Base-by-base conservation (phyloP, 2,113 vertebrate genomes). In the Pseudolaguvia tuberculata region DNA sequence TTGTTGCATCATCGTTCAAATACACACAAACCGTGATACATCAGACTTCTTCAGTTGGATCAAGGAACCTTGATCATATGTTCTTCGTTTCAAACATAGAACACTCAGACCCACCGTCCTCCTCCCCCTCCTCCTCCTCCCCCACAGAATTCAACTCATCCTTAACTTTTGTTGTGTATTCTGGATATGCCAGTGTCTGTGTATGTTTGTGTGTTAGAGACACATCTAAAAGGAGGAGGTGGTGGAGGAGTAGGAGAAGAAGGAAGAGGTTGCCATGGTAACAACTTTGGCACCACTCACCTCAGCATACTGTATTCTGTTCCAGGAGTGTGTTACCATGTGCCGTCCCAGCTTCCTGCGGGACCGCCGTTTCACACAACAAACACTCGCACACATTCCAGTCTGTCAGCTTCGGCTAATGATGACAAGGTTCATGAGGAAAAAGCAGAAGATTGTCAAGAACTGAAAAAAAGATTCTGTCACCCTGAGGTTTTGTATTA, bases 221-320 rank as follows among this genome's bases (percentile, higher is more conserved):
- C 4, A 52, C 45, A 18, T 50, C 29, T 59, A 67, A 53, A 15
- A 62, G 23, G 55, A 35, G 29, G 57, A 35, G 35, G 61, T 47
- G 39, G 13, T 25, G 62, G 62, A 18, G 45, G 63, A 27, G 42
- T 42, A 27, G 63, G 78, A 14, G 62, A 42, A 18, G 45, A 45
- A 27, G 42, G 63, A 27, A 45, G 78, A 14, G 51, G 90, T 92
- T 92, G 79, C 89, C 85, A 88, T 86, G 87, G 88, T 84, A 90
- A 90, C 85, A 53, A 51, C 50, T 76, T 70, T 78, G 78, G 75
- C 76, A 76, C 76, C 45, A 53, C 72, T 57, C 50, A 74, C 75
- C 55, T 51, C 62, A 66, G 77, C 72, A 77, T 75, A 75, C 76
- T 42, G 72, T 73, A 72, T 72, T 83, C 78, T 77, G 25, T 83